Evolutionary conservation across 2,113 vertebrate genomes (phyloP).

Genomic region (Cichladusa arquata): DNA sequence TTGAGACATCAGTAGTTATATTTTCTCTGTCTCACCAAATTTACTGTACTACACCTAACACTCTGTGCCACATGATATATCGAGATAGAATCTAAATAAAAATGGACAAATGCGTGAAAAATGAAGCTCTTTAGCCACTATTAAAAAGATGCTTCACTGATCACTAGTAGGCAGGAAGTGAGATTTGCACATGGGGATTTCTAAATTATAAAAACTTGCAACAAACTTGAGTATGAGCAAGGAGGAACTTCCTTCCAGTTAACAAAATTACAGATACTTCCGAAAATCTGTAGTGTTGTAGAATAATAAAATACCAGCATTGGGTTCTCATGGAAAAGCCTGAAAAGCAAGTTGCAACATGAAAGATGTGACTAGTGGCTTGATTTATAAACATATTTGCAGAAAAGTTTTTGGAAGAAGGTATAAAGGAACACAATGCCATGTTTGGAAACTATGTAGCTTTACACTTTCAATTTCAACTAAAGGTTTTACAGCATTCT

Average conservation of each 20-base stretch:
- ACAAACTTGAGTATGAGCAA: neutral
- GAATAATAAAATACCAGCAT: neutral
- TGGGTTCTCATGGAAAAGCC: neutral
- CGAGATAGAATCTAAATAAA: neutral
- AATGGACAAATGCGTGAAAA: neutral
- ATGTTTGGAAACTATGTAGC: neutral
- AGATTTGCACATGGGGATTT: neutral
- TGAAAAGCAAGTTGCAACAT: neutral
- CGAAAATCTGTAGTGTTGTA: neutral
- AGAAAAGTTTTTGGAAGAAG: neutral
- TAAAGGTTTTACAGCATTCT: neutral
- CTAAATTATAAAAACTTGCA: neutral
- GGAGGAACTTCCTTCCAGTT: constrained; percentile 1
- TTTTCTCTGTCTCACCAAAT: neutral
- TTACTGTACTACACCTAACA: neutral
- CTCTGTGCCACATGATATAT: neutral
- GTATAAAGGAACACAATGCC: neutral
- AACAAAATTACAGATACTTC: neutral
- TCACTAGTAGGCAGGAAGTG: constrained; percentile 14
- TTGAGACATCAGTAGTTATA: neutral
- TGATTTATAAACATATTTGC: neutral
- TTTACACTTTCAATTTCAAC: neutral
- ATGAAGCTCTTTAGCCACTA: neutral
- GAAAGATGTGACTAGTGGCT: neutral
- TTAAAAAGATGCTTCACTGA: neutral